Percentiles rank a stretch among this genome's conserved stretches.
Conservation (phyloP, 2,888 invertebrate species). For the Tenthredo distinguenda region DNA sequence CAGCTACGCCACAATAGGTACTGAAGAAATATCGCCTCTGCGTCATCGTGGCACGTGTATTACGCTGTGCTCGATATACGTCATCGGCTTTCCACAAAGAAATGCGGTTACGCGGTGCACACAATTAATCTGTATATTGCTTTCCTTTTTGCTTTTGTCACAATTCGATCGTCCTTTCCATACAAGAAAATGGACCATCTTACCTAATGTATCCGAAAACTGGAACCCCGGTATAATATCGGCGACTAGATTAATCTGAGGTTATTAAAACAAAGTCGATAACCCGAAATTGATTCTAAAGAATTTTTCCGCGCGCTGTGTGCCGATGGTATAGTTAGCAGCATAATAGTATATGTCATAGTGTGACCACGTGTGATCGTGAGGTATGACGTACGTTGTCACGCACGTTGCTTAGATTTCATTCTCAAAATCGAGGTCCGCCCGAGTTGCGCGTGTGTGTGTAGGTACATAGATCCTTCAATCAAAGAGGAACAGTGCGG, state of each 20-base stretch:
- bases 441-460: not conserved
- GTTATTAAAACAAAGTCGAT: not conserved
- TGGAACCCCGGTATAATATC: no score
- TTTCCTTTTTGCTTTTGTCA: no score
- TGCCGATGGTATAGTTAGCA: not conserved
- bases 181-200: not conserved
- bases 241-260: no score
- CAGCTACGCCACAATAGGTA: not conserved
- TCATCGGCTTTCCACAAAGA: conserved; percentile 32
- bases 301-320: not conserved
- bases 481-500: not conserved
- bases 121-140: not conserved
- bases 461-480: not conserved
- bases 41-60: not conserved
- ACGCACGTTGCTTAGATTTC: conserved; percentile 18
- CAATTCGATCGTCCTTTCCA: not conserved
- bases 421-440: conserved; percentile 13
- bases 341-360: not conserved
- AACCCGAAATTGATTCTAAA: not conserved
- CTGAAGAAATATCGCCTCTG: not conserved
- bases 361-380: conserved; percentile 35
- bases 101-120: conserved; percentile 15
- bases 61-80: conserved; percentile 6
- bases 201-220: no score
- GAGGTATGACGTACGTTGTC: conserved; percentile 18